These are phyloP conservation scores for Acromyrmex charruanus DNA, from an alignment of 1,140 invertebrate species.

Conservation along the genomic window DNA sequence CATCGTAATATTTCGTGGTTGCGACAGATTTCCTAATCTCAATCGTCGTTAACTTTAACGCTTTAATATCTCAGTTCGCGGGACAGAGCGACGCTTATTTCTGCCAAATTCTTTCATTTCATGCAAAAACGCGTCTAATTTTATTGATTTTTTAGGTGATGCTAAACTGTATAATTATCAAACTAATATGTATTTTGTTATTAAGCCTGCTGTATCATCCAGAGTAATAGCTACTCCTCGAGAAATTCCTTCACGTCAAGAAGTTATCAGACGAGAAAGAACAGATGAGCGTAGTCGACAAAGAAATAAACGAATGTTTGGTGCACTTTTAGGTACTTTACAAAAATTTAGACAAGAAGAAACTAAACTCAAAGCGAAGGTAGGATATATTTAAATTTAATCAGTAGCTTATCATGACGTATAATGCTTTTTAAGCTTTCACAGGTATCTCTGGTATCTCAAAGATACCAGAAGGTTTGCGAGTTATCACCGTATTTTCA, in stretches of 20 bases:
- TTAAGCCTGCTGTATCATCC: conserved; percentile 86
- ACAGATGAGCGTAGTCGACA: conserved; percentile 94
- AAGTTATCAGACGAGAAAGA: conserved; percentile 93
- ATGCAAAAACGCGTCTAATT: too few relatives aligned
- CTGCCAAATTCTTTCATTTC: too few relatives aligned
- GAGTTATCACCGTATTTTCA: too few relatives aligned
- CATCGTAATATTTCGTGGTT: too few relatives aligned
- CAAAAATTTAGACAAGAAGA: conserved; percentile 98
- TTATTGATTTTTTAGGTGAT: too few relatives aligned
- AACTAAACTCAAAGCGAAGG: conserved; percentile 93
- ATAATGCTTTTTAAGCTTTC: not conserved
- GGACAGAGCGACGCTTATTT: too few relatives aligned
- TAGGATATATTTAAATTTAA: conserved; percentile 74
- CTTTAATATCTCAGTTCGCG: too few relatives aligned
- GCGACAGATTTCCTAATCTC: too few relatives aligned
- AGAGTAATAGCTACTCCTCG: conserved; percentile 89
- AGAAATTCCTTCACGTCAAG: conserved; percentile 91
- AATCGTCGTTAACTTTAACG: too few relatives aligned
- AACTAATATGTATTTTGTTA: conserved; percentile 12
- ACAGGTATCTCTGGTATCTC: too few relatives aligned
- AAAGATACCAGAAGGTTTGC: too few relatives aligned
- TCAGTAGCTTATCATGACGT: not conserved
- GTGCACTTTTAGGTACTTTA: conserved; percentile 96
- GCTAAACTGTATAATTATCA: too few relatives aligned
- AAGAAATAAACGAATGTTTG: conserved; percentile 97